Conservation (phyloP, 2,113 vertebrate genomes). For the Myotis yumanensis region DNA sequence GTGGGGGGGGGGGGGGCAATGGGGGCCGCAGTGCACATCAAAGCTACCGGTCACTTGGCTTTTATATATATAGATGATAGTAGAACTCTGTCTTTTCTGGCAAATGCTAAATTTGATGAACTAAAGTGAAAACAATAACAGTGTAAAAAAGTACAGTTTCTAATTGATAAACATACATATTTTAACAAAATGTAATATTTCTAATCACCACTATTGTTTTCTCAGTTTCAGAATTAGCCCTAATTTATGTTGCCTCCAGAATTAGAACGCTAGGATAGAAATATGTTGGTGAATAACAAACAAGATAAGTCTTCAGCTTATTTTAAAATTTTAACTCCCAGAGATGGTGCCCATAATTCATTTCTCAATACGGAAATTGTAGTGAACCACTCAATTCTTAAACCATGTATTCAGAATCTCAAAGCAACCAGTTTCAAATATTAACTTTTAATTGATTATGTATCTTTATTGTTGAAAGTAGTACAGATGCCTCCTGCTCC, state of each 20-base stretch:
- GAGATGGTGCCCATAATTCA: not conserved
- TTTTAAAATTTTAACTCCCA: not conserved
- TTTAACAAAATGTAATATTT: conserved; percentile 17
- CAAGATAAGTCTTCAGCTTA: not conserved
- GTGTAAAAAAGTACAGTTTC: not conserved
- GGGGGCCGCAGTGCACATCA: no score
- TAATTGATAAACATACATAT: not conserved
- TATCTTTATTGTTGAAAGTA: no score
- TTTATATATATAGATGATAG: not conserved
- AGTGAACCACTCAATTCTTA: not conserved
- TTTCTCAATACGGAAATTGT: not conserved
- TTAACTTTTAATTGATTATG: not conserved
- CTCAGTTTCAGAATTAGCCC: not conserved
- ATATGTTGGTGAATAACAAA: not conserved
- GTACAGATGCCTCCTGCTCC: no score
- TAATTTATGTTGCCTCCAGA: not conserved
- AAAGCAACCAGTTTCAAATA: conserved; percentile 30
- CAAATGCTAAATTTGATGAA: not conserved
- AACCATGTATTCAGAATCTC: not conserved
- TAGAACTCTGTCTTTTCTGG: not conserved
- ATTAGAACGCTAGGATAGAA: not conserved
- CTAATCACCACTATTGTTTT: not conserved
- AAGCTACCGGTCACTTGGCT: no score
- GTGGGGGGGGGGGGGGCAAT: no score
- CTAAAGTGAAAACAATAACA: not conserved